phyloP scores from a whole-genome alignment of 2,797 vertebrate species.

The Trachurus trachurus region DNA sequence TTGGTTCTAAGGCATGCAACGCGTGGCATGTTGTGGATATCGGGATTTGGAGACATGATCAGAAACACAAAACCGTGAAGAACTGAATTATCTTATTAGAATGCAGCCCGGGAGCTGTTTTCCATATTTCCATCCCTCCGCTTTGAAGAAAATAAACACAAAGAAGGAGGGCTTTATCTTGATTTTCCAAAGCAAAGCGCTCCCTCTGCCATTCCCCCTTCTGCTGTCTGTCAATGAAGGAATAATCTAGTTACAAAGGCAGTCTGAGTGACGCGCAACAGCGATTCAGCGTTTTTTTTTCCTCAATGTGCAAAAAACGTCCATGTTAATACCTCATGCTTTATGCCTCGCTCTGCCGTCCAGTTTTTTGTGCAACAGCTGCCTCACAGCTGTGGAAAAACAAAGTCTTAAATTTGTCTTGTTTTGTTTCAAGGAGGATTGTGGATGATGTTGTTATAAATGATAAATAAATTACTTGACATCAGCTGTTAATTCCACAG shows the following conservation, averaged over 20 bases:
- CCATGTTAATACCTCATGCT: constrained; percentile 11
- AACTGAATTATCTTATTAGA: constrained; percentile 27
- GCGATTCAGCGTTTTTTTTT: neutral
- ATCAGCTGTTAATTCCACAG: neutral
- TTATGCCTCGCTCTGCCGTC: constrained; percentile 20
- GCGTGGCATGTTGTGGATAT: constrained; percentile 22
- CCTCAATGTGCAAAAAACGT: constrained; percentile 18
- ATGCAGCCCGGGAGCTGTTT: constrained; percentile 29
- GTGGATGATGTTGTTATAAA: constrained; percentile 11
- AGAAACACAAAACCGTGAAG: constrained; percentile 36
- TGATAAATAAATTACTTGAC: constrained; percentile 1
- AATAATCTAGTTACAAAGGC: constrained; percentile 8
- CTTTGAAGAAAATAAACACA: constrained; percentile 35
- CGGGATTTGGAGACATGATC: constrained; percentile 9
- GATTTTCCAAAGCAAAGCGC: constrained; percentile 19
- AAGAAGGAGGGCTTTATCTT: constrained; percentile 32
- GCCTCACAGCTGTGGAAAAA: constrained; percentile 44
- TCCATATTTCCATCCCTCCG: constrained; percentile 35
- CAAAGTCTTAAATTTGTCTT: constrained; percentile 24
- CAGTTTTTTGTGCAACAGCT: constrained; percentile 37
- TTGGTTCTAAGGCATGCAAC: neutral
- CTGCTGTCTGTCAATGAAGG: neutral
- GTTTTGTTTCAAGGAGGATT: constrained; percentile 8
- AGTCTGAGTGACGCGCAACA: constrained; percentile 7
- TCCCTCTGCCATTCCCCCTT: neutral